A percentile compares a stretch with the other conserved stretches of the same genome.
phyloP scores from a whole-genome alignment of 1,140 invertebrate genomes.

The Pogonomyrmex barbatus region DNA sequence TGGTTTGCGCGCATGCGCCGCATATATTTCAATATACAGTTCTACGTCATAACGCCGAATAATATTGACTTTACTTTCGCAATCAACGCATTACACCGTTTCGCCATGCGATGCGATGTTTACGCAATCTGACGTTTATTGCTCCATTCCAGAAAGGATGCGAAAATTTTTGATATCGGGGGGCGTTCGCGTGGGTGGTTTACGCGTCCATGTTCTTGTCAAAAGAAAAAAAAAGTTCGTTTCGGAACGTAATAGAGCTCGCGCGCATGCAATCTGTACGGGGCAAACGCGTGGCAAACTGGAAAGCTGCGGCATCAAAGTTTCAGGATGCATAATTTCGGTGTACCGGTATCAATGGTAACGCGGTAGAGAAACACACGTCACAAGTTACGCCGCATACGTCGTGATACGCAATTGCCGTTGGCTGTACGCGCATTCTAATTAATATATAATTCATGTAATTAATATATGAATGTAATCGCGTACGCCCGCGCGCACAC shows the following conservation, averaged over 20 bases:
- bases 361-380: neutral
- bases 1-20: too few species aligned
- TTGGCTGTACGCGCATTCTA: neutral
- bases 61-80: constrained; percentile 38
- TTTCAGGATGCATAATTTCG: constrained; percentile 23
- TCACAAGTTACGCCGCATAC: neutral
- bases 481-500: too few species aligned
- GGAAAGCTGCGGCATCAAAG: constrained; percentile 23
- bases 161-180: neutral
- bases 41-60: neutral
- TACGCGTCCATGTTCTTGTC: too few species aligned
- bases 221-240: neutral
- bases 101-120: neutral
- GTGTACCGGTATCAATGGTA: constrained; percentile 3
- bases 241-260: neutral
- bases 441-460: constrained; percentile 53
- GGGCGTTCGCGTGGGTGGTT: neutral
- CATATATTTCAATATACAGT: neutral
- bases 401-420: neutral
- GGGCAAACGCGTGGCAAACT: neutral
- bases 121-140: constrained; percentile 14
- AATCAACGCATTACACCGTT: constrained; percentile 13
- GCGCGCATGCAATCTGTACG: constrained; percentile 12
- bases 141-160: neutral
- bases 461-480: constrained; percentile 37